Evolutionary conservation across 2,888 invertebrate species (phyloP), one percentile per base, ranked within the genome.

Genomic region (Sphinx pinastri): DNA sequence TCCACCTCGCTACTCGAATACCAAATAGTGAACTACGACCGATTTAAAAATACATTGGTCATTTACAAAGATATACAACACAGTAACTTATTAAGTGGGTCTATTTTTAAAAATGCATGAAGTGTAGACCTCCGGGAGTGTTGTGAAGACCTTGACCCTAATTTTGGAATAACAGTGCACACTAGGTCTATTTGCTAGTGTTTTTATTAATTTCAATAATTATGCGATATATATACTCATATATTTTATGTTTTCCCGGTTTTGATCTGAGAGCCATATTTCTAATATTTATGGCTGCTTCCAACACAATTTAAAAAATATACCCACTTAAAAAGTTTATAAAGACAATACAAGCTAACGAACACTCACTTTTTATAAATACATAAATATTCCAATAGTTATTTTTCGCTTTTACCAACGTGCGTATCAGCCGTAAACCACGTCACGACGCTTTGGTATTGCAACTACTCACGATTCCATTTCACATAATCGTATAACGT

Each of bases 1-100:
- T 68, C 71, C 70, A 71, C 73, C 74, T 71, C 8, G 38, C 38
- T 14, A 38, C 12, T 58, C 16, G 71, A 70, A 52, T 52, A 68
- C 63, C 55, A 71, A 75, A 75, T 73, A 74, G 67, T 66, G 66
- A 76, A 75, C 71, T 72, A 76, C 25, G 57, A 72, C 70, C 79
- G 76, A 71, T 67, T 74, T 74, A 75, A 76, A 74, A 77, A 73
- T 77, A 74, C 71, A 80, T 81, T 81, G 81, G 78, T 80, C 78
- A 72, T 76, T 77, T 78, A 80, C 74, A 77, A 73, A 75, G 73
- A 76, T 75, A 77, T 70, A 71, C 74, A 71, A 68, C 74, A 80
- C 76, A 73, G 71, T 76, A 75, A 66, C 74, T 68, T 70, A 12
- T 19, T 63, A 7, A 63, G 63, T 47, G 63, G 63, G 19, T 49